These are phyloP conservation scores for Ammospiza caudacuta DNA, from an alignment of 2,113 vertebrate genomes.

Conservation along the genomic window DNA sequence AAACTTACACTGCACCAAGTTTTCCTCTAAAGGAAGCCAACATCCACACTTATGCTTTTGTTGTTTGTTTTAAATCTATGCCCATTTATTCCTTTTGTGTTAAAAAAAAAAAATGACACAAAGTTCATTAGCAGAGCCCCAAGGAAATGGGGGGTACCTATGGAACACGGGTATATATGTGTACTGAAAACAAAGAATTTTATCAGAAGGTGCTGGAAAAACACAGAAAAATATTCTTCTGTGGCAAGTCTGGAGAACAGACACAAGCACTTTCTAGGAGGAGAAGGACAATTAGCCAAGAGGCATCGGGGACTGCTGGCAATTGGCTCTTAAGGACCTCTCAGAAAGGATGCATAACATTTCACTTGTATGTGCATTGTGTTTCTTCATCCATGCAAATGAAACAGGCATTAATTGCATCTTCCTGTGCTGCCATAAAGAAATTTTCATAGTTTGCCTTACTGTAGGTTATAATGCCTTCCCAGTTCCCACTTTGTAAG, in stretches of 20 bases:
- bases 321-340: background rate
- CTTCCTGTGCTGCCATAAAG: background rate
- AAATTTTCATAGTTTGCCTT: background rate
- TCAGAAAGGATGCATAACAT: background rate
- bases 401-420: background rate
- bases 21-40: background rate
- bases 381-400: background rate
- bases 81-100: background rate
- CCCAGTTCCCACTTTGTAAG: background rate
- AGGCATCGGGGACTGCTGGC: background rate
- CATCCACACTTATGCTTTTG: background rate
- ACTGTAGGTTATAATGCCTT: fast-evolving
- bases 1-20: background rate
- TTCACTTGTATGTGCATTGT: background rate
- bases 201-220: background rate
- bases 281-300: background rate
- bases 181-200: background rate
- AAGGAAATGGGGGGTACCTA: background rate
- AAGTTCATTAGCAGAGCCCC: background rate
- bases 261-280: background rate
- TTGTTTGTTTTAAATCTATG: background rate
- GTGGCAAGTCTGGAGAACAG: too few relatives aligned
- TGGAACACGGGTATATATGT: fast-evolving
- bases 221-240: background rate
- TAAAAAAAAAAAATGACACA: background rate